Base-by-base conservation (phyloP, 2,797 vertebrate genomes). In the Melanotaenia pygmaea region DNA sequence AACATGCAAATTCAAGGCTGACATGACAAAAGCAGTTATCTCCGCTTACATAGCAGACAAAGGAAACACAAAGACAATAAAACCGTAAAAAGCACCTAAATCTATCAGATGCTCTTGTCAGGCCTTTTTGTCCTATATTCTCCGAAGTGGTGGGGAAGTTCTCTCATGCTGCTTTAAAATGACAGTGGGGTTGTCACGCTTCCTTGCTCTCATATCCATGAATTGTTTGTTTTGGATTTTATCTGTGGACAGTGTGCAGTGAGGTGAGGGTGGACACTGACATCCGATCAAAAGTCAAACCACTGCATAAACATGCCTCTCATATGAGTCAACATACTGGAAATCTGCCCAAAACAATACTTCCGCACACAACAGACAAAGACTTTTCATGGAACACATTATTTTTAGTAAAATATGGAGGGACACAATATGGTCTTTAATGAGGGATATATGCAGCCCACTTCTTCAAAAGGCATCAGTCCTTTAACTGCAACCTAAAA, bases 211-310 rank as follows among this genome's bases (percentile, higher is more conserved):
- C 68, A 89, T 75, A 90, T 94, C 92, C 94, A 85, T 65, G 84
- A 84, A 94, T 93, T 94, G 92, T 94, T 74, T 86, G 53, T 28
- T 77, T 68, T 47, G 18, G 76, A 59, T 63, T 80, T 79, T 86
- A 77, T 84, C 70, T 62, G 61, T 67, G 81, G 61, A 76, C 69
- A 68, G 70, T 32, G 12, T 13, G 30, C 37, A 30, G 22, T 38
- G 65, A 87, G 86, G 85, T 83, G 71, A 90, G 62, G 69, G 51
- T 65, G 70, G 67, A 72, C 35, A 58, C 70, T 75, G 60, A 28
- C 35, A 59, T 64, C 67, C 65, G 2, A 70, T 82, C 76, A 70
- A 45, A 35, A 67, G 43, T 75, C 75, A 69, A 72, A 61, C 28
- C 53, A 51, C 43, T 70, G 59, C 53, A 56, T 63, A 81, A 84